phyloP scores from a whole-genome alignment of 2,797 vertebrate species.

The Malacoraja senta region DNA sequence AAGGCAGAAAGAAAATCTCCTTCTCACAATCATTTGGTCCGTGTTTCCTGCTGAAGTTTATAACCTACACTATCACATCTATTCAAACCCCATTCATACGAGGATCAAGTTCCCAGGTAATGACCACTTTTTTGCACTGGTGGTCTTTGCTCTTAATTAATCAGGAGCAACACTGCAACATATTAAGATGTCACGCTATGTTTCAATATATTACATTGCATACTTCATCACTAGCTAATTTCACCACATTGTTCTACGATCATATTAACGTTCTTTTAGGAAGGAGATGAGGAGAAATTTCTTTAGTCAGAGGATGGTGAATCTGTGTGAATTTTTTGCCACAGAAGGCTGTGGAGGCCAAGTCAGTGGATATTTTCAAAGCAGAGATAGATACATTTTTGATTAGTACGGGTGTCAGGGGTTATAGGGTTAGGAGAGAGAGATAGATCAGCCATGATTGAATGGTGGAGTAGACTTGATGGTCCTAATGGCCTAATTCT shows the following conservation, averaged over 20 bases:
- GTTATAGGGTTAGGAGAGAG: no score
- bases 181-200: background rate
- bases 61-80: background rate
- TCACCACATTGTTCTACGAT: background rate
- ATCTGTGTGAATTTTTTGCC: no score
- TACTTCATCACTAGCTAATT: background rate
- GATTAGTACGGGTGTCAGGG: no score
- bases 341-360: no score
- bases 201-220: background rate
- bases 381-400: no score
- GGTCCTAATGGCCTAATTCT: no score
- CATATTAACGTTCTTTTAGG: background rate
- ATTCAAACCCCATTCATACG: background rate
- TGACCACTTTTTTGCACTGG: background rate
- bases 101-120: background rate
- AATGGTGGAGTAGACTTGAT: no score
- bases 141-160: background rate
- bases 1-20: background rate
- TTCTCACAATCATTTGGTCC: background rate
- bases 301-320: no score
- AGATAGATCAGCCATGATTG: no score
- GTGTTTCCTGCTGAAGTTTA: background rate
- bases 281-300: no score
- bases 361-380: no score
- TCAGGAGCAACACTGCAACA: background rate